Evolutionary conservation across 92 coral and sea anemone genomes (phyloP), one percentile per base, ranked within the genome.

Genomic region (Phenganax marumi): DNA sequence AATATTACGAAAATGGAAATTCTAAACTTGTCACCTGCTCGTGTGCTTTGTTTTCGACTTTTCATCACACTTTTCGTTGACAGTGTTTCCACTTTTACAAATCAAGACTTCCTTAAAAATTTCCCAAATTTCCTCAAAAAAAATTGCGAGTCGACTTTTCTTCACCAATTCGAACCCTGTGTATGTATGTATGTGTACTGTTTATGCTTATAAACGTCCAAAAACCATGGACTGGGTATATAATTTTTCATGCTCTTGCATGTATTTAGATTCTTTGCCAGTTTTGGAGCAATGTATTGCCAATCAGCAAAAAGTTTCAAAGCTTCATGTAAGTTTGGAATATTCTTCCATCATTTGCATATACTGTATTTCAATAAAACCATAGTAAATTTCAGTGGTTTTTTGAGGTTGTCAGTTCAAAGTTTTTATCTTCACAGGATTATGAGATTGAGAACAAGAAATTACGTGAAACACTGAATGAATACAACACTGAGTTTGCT

Each of bases 401-500:
- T 50, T 18, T 52, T 23, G 26, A 21, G 46, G 21, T 10, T 1
- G 43, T 33, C 5, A 2, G 43, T 33, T 33, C 43, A 33, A 33
- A 33, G 43, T 47, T 18, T 61, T 17, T 57, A 55, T 58, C 54
- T 18, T 58, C 2, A 63, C 49, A 95, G 98, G 98, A 95, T 61
- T 95, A 92, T 88, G 98, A 95, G 85, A 92, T 95, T 87, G 98
- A 95, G 81, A 95, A 93, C 86, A 95, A 95, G 73, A 90, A 95
- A 73, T 85, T 95, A 1, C 87, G 92, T 64, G 98, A 95, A 65
- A 95, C 98, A 39, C 70, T 95, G 54, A 93, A 92, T 14, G 98
- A 95, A 52, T 95, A 95, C 70, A 95, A 95, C 79, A 87, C 96
- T 54, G 98, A 95, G 83, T 95, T 95, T 95, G 98, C 98, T 17